Conservation (phyloP, 1,140 invertebrate genomes). For the Littorina saxatilis region DNA sequence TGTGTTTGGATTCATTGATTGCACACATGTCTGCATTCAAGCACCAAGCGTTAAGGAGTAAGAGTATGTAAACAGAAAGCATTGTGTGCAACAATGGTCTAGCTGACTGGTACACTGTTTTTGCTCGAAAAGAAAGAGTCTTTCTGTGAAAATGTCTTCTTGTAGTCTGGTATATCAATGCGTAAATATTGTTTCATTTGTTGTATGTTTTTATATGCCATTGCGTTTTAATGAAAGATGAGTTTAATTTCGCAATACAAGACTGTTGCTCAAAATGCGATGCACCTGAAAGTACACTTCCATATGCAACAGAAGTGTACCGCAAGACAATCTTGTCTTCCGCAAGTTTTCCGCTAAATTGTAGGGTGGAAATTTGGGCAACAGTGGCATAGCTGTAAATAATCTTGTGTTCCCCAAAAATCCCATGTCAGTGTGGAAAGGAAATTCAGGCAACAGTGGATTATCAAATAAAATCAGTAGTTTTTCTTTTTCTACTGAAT, state of each 20-base stretch:
- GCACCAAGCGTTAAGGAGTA: no score
- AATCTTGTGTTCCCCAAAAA: not conserved
- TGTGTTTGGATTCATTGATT: no score
- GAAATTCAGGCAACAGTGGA: not conserved
- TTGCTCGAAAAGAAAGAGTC: not conserved
- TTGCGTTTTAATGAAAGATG: not conserved
- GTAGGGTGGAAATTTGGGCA: not conserved
- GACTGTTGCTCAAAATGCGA: no score
- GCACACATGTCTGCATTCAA: no score
- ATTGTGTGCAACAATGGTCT: not conserved
- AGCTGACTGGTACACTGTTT: not conserved
- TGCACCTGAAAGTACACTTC: not conserved
- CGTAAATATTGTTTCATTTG: not conserved
- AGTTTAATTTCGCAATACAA: not conserved
- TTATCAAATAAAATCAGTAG: not conserved
- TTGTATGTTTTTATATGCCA: not conserved
- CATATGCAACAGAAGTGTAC: not conserved
- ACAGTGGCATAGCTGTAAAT: not conserved
- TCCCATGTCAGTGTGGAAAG: not conserved
- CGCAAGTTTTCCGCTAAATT: not conserved
- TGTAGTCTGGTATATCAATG: not conserved
- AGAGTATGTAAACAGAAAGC: no score
- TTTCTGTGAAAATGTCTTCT: not conserved
- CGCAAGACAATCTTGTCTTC: not conserved
- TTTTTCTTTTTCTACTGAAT: not conserved